Evolutionary conservation across 2,888 invertebrate genomes (phyloP), one percentile per base, ranked within the genome.

Genomic region (Criorhina ranunculi): DNA sequence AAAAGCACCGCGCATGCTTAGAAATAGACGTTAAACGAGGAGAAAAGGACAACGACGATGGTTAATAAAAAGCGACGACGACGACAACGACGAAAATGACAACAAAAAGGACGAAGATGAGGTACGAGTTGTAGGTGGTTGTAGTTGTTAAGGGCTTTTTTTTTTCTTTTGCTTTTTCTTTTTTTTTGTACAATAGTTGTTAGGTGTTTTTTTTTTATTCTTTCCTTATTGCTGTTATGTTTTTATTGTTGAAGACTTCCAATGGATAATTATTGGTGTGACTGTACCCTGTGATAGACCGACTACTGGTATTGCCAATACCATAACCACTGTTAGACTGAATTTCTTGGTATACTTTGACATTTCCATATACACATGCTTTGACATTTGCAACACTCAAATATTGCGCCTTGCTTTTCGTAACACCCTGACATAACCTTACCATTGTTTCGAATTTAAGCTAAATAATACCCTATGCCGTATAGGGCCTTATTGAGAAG

Each of bases 71-170:
- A n/a, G 35, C 19, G 37, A 46, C 24, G 24, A 24, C 24, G 24
- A 60, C 8, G 46, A 29, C n/a, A 19, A 64, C 44, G 53, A 31
- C n/a, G 59, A 59, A 37, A 57, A 44, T 15, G 33, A 46, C 33
- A 44, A 55, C 17, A 60, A 31, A 9, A 12, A 53, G 3, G 51
- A 66, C 37, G 37, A 42, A 11, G 42, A 53, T 53, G 44, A 33
- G 42, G 37, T 57, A 40, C 31, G 15, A 33, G 42, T 72, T 35
- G 12, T 35, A 11, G n/a, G 11, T 42, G 4, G 24, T 4, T 24
- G 62, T n/a, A 1, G 87, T 51, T 80, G 87, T 89, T 86, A 79
- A 87, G 77, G 46, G 62, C 17, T 40, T 86, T 55, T 49, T 77
- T 49, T 42, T 42, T 31, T 69, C 57, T 82, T 55, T 64, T 70